Percentiles rank a stretch among this genome's conserved stretches.
These are phyloP conservation scores for Prorops nasuta DNA, from an alignment of 1,140 invertebrate species.

Conservation along the genomic window DNA sequence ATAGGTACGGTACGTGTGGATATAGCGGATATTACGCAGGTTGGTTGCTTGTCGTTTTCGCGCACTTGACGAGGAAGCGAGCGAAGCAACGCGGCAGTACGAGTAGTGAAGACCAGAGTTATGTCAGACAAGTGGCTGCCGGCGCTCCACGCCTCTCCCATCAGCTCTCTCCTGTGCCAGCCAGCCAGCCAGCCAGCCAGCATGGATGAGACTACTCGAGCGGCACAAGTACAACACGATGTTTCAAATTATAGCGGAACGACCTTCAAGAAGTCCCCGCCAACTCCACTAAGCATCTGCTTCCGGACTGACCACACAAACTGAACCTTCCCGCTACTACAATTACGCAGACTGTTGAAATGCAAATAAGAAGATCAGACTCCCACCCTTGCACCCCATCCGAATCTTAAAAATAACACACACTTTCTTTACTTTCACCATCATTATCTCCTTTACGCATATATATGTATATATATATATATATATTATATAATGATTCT, in stretches of 20 bases:
- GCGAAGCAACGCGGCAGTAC: slow-evolving; percentile 9
- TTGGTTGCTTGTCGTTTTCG: too few relatives aligned
- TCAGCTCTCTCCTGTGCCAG: slow-evolving; percentile 15
- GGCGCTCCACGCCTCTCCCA: neutral
- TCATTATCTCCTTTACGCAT: too few relatives aligned
- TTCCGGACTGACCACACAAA: too few relatives aligned
- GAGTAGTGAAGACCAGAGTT: slow-evolving; percentile 33
- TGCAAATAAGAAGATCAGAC: too few relatives aligned
- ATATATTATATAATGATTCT: too few relatives aligned
- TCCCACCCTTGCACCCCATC: too few relatives aligned
- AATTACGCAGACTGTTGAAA: too few relatives aligned
- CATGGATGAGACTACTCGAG: slow-evolving; percentile 31
- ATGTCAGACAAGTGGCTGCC: slow-evolving; percentile 31
- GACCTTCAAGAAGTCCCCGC: slow-evolving; percentile 12
- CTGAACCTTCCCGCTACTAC: too few relatives aligned
- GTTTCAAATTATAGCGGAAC: slow-evolving; percentile 39
- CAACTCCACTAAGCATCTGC: slow-evolving; percentile 1
- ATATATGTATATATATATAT: too few relatives aligned
- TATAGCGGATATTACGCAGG: slow-evolving; percentile 5
- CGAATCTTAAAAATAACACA: too few relatives aligned
- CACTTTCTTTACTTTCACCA: too few relatives aligned
- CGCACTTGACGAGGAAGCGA: slow-evolving; percentile 15
- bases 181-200: slow-evolving; percentile 6
- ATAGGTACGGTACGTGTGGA: neutral
- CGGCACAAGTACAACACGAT: slow-evolving; percentile 30